A percentile compares a stretch with the other conserved stretches of the same genome.
Evolutionary conservation across 2,113 vertebrate genomes (phyloP).

Genomic region (Patagioenas fasciata): DNA sequence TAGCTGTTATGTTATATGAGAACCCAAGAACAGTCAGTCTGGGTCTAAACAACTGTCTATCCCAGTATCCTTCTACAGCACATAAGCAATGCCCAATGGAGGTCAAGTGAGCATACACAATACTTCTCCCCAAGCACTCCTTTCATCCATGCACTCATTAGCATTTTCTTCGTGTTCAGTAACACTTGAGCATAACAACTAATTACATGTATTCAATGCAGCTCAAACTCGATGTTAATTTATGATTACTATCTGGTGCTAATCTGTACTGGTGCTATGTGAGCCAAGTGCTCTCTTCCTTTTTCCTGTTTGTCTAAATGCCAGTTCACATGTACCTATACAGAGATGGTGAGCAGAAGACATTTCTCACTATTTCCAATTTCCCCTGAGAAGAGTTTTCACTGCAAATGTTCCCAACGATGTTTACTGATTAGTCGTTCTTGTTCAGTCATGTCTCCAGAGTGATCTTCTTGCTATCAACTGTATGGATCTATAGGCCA

Average conservation of each 20-base stretch:
- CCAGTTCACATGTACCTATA: neutral
- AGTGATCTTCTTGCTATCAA: neutral
- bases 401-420: neutral
- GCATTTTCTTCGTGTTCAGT: neutral
- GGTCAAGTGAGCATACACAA: neutral
- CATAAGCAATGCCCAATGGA: neutral
- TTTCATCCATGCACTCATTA: neutral
- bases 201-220: neutral
- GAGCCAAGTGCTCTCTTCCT: neutral
- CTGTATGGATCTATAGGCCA: constrained; percentile 19
- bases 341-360: neutral
- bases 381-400: constrained; percentile 1
- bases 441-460: neutral
- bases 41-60: neutral
- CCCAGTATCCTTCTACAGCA: neutral
- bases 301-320: neutral
- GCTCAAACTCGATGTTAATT: neutral
- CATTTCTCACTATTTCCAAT: neutral
- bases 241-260: neutral
- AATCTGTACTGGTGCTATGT: neutral
- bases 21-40: neutral
- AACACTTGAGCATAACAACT: neutral
- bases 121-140: neutral
- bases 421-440: neutral
- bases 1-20: neutral